phyloP scores from a whole-genome alignment of 2,113 vertebrate genomes.

The Charina bottae region DNA sequence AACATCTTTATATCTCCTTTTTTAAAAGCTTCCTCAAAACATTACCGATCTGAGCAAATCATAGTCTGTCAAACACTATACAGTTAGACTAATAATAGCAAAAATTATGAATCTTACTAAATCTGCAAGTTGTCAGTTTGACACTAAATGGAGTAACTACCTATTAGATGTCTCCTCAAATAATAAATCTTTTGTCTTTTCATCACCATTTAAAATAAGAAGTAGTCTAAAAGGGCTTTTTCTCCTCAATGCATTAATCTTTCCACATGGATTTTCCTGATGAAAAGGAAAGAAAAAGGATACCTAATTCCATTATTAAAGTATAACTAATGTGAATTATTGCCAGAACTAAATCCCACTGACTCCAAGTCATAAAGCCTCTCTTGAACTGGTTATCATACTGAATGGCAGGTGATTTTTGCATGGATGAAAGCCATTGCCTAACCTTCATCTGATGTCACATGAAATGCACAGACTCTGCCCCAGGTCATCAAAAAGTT shows the following conservation, averaged over 20 bases:
- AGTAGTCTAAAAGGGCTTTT: not conserved
- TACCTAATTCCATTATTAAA: not conserved
- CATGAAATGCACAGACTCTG: not conserved
- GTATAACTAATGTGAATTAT: not conserved
- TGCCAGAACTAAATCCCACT: not conserved
- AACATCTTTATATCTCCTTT: not conserved
- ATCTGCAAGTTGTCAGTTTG: constrained; percentile 42
- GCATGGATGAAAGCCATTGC: not conserved
- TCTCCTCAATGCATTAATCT: constrained; percentile 13
- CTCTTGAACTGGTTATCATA: not conserved
- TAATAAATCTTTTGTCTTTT: constrained; percentile 32
- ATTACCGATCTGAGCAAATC: constrained; percentile 4
- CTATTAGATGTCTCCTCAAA: constrained; percentile 23
- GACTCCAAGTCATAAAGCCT: not conserved
- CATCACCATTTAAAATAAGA: constrained; percentile 25
- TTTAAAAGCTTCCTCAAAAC: not conserved
- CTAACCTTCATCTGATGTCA: not conserved
- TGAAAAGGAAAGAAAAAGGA: not conserved
- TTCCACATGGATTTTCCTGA: not conserved
- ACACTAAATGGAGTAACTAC: constrained; percentile 44
- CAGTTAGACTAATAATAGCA: constrained; percentile 30
- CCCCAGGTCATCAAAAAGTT: not conserved
- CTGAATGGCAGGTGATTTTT: not conserved
- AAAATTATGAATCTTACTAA: constrained; percentile 26
- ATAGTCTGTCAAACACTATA: constrained; percentile 31